A percentile compares a stretch with the other conserved stretches of the same genome.
phyloP scores from a whole-genome alignment of 2,797 vertebrate genomes.

The Phrynocephalus guinanensis region DNA sequence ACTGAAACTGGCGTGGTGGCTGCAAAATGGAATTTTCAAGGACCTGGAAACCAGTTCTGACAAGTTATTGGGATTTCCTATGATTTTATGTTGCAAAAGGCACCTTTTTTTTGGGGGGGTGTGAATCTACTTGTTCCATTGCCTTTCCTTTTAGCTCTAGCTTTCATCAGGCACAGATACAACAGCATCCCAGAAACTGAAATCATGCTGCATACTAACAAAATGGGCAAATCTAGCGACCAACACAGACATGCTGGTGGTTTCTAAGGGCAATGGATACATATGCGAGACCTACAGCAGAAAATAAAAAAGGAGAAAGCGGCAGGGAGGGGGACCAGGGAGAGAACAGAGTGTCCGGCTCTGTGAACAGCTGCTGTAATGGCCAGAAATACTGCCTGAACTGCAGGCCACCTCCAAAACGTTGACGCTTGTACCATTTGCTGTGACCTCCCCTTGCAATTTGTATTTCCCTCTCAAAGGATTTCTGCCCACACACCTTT shows the following conservation, averaged over 20 bases:
- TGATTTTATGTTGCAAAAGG: not conserved
- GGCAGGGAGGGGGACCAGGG: too few relatives aligned
- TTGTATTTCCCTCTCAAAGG: too few relatives aligned
- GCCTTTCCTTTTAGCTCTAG: not conserved
- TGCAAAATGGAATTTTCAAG: not conserved
- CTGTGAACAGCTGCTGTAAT: too few relatives aligned
- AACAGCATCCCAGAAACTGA: not conserved
- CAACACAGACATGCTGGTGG: not conserved
- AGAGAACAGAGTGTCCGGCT: too few relatives aligned
- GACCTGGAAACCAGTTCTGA: not conserved
- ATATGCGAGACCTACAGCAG: not conserved
- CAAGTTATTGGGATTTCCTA: not conserved
- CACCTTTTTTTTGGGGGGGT: not conserved
- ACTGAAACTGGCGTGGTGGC: not conserved
- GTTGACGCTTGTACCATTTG: not conserved
- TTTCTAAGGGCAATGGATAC: not conserved
- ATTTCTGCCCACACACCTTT: too few relatives aligned
- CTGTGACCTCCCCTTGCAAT: not conserved
- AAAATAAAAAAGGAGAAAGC: too few relatives aligned
- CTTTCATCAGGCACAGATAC: too few relatives aligned
- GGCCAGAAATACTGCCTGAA: not conserved
- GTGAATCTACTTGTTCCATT: not conserved
- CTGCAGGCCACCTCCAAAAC: too few relatives aligned
- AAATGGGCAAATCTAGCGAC: not conserved
- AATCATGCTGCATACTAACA: not conserved